Evolutionary conservation across 2,797 vertebrate species (phyloP), one percentile per base, ranked within the genome.

Genomic region (Balearica regulorum): DNA sequence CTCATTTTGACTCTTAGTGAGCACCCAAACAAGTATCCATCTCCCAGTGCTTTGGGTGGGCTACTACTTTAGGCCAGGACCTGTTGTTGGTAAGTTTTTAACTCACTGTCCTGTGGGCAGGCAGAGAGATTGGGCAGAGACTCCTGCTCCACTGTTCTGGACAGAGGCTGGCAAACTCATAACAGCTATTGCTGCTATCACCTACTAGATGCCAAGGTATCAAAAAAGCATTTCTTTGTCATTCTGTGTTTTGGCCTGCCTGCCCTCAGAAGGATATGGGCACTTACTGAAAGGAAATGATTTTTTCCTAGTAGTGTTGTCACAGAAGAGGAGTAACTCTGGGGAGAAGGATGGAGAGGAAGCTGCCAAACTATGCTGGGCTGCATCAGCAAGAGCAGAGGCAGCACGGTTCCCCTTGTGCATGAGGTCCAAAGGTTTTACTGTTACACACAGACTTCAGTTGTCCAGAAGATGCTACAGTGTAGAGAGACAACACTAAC

Each of bases 291-390:
- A 75, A 81, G n/a, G 24, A 75, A 92, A 57, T 53, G 21, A 0
- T 15, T 21, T 58, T 75, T 77, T 84, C 28, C 22, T 68, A 16
- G 8, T 37, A 15, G 17, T 6, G 3, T 28, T 81, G 43, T 69
- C 77, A 71, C 22, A 3, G 49, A 41, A 65, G 8, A 89, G 19
- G 11, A 44, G 5, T 26, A 24, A 39, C 13, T 82, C 18, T 46
- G 11, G 57, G 57, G 28, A 48, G 31, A 69, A 65, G 16, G n/a
- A 15, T 49, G 14, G 46, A 55, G 29, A 51, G 13, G 19, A 73
- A 31, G 9, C 10, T 84, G 18, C 12, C 10, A 54, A 55, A 26
- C 19, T 3, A 0, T 41, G 61, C 5, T 22, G 19, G 26, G n/a
- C n/a, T 88, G 80, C n/a, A 5, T 73, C 54, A 70, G n/a, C 15